Percentiles rank a stretch among this genome's conserved stretches.
Evolutionary conservation across 2,888 invertebrate genomes (phyloP).

Genomic region (Elegia similella): DNA sequence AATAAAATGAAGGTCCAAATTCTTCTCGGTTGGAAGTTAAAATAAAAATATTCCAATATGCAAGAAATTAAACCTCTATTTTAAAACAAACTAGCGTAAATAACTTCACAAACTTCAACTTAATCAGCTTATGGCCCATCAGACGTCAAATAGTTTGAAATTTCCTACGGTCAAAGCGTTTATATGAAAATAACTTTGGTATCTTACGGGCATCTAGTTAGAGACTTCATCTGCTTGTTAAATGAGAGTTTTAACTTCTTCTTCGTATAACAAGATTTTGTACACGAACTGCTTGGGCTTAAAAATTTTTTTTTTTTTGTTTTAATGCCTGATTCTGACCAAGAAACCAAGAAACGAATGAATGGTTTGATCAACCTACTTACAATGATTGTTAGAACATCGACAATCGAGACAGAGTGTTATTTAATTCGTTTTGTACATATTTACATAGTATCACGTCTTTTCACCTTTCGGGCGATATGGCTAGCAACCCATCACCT

Average conservation of each 20-base stretch:
- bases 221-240: conserved; percentile 10
- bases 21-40: too few species aligned
- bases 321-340: too few species aligned
- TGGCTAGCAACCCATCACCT: too few species aligned
- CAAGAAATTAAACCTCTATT: background rate
- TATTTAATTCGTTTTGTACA: too few species aligned
- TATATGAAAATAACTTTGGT: conserved; percentile 3
- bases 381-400: too few species aligned
- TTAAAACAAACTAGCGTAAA: background rate
- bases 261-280: background rate
- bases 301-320: too few species aligned
- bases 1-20: too few species aligned
- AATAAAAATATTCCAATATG: background rate
- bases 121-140: conserved; percentile 9
- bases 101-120: background rate
- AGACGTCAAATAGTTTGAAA: conserved; percentile 3
- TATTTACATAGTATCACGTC: too few species aligned
- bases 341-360: too few species aligned
- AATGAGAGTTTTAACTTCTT: background rate
- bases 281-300: background rate
- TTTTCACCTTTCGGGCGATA: too few species aligned
- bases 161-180: conserved; percentile 16
- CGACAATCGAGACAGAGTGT: too few species aligned
- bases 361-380: too few species aligned
- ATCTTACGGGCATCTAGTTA: background rate